A percentile compares a stretch with the other conserved stretches of the same genome.
Evolutionary conservation across 2,888 invertebrate species (phyloP).

Genomic region (Folsomia candida): DNA sequence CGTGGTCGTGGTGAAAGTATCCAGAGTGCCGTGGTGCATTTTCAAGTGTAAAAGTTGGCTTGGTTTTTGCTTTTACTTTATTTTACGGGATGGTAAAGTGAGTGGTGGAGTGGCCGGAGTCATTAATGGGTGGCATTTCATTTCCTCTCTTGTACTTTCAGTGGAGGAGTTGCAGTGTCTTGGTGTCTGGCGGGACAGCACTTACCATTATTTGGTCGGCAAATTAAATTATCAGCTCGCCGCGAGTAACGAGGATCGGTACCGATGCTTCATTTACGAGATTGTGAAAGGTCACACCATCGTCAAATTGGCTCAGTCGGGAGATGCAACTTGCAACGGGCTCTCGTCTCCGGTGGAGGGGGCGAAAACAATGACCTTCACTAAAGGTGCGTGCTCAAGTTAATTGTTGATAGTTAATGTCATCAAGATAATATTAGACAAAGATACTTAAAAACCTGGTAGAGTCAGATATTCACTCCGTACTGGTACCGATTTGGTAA

Average conservation of each 20-base stretch:
- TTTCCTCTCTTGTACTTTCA: constrained; percentile 53
- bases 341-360: constrained; percentile 81
- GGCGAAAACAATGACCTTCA: constrained; percentile 76
- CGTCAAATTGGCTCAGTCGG: constrained; percentile 76
- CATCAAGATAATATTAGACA: neutral
- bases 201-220: constrained; percentile 83
- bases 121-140: no score
- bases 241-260: constrained; percentile 74
- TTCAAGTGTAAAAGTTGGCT: no score
- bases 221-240: constrained; percentile 85
- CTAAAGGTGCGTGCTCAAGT: constrained; percentile 62
- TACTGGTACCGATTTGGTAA: no score
- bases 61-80: no score
- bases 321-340: constrained; percentile 89
- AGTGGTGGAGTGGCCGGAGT: no score
- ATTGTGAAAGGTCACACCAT: constrained; percentile 55
- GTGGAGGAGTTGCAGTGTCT: constrained; percentile 88
- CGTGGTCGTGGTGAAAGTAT: no score
- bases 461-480: neutral
- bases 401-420: no score
- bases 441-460: neutral
- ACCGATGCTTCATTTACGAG: constrained; percentile 92
- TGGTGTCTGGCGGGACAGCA: constrained; percentile 91
- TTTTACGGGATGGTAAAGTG: no score
- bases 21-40: no score